Conservation (phyloP, 2,888 invertebrate species). For the Epirrhoe alternata region DNA sequence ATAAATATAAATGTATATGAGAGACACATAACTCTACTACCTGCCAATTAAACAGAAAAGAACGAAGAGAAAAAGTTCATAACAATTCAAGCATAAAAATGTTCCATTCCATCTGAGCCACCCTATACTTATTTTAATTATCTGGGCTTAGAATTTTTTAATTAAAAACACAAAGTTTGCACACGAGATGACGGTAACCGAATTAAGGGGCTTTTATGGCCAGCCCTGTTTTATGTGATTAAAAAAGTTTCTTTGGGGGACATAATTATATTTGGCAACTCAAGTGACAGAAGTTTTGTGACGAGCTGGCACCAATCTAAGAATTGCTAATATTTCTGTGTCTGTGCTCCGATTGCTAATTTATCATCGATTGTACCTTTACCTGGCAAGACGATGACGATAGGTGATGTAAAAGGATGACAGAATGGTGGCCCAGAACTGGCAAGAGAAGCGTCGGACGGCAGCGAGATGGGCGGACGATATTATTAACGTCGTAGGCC, state of each 20-base stretch:
- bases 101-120: conserved; percentile 8
- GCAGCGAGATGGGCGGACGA: too few species aligned
- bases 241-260: conserved; percentile 44
- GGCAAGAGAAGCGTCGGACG: too few species aligned
- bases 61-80: neutral
- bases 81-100: conserved; percentile 11
- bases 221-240: conserved; percentile 43
- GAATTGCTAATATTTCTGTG: neutral
- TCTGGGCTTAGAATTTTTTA: conserved; percentile 47
- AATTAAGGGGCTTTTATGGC: conserved; percentile 43
- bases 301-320: neutral
- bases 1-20: too few species aligned
- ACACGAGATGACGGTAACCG: conserved; percentile 40
- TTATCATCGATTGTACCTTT: too few species aligned
- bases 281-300: conserved; percentile 33
- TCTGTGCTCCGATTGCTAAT: too few species aligned
- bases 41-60: too few species aligned
- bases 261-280: conserved; percentile 45
- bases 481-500: too few species aligned
- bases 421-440: too few species aligned
- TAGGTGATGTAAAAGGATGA: too few species aligned
- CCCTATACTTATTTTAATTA: conserved; percentile 43
- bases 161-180: conserved; percentile 47
- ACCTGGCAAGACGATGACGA: too few species aligned
- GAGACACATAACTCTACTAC: too few species aligned